These are phyloP conservation scores for Geococcyx californianus DNA, from an alignment of 2,113 vertebrate genomes.

Conservation along the genomic window DNA sequence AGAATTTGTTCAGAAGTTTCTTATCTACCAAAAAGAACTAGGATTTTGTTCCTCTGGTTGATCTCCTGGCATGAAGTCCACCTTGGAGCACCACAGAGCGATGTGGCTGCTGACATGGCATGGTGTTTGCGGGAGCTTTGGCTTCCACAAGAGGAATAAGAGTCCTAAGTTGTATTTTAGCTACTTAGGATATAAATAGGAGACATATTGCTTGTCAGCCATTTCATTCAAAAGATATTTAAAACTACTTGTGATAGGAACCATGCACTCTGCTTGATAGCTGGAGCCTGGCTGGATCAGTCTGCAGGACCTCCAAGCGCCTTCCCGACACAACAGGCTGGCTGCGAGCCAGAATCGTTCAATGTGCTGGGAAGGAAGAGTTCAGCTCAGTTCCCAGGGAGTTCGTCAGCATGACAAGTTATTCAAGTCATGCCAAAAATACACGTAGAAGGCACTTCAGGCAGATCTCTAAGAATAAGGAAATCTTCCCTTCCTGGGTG, in stretches of 20 bases:
- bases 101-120: background rate
- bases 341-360: background rate
- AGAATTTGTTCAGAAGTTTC: background rate
- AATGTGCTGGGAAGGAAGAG: background rate
- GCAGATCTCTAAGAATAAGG: background rate
- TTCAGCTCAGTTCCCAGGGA: background rate
- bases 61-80: background rate
- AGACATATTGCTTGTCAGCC: constrained; percentile 9
- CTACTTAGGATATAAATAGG: constrained; percentile 6
- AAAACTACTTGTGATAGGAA: constrained; percentile 36
- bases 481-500: background rate
- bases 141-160: background rate
- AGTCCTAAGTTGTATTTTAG: background rate
- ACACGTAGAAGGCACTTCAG: background rate
- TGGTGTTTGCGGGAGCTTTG: accelerated
- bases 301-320: background rate
- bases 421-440: background rate
- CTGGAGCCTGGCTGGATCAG: background rate
- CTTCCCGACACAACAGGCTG: background rate
- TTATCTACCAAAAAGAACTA: background rate
- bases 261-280: background rate
- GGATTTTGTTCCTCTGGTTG: background rate
- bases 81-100: accelerated
- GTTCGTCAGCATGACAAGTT: background rate
- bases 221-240: background rate